Evolutionary conservation across 1,140 invertebrate species (phyloP), one percentile per base, ranked within the genome.

Genomic region (Babylonia areolata): DNA sequence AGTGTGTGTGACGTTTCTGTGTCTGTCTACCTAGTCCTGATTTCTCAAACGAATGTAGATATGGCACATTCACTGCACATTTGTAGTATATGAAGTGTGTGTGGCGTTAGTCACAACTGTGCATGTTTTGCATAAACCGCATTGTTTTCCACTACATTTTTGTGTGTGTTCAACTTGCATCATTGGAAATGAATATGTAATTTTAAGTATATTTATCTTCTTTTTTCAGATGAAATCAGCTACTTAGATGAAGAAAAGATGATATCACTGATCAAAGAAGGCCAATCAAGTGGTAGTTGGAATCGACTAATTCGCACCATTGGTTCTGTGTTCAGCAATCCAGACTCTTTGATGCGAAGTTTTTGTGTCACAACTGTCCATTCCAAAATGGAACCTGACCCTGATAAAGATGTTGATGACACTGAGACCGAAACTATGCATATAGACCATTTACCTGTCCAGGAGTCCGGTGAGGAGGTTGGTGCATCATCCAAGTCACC

Each of bases 291-390:
- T 75, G 94, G 95, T 64, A 95, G 95, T 83, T 97, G 96, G 94
- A 95, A 96, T 28, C 94, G 95, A 71, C 93, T 97, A 31, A 96
- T 97, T 86, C 95, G 96, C 69, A 96, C 96, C 37, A 94, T 97
- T 51, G 96, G 96, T 35, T 95, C 96, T 90, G 96, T 97, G n/a
- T 97, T 96, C 93, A 97, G 96, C 80, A 96, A 95, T 83, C 95
- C 96, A 77, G 96, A 97, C 85, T 95, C 95, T 40, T 92, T 97
- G n/a, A 95, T 96, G 88, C 94, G 95, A 83, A 97, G 97, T 94
- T 97, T 97, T 93, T 94, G 95, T 87, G 91, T 12, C 64, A 37
- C 5, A 1, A 1, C 82, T 33, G n/a, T 11, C 23, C 82, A 84
- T 33, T 73, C 82, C 33, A 40, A 31, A 17, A 46, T 31, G 39